Conservation (phyloP, 2,888 invertebrate species). For the Tuta absoluta region DNA sequence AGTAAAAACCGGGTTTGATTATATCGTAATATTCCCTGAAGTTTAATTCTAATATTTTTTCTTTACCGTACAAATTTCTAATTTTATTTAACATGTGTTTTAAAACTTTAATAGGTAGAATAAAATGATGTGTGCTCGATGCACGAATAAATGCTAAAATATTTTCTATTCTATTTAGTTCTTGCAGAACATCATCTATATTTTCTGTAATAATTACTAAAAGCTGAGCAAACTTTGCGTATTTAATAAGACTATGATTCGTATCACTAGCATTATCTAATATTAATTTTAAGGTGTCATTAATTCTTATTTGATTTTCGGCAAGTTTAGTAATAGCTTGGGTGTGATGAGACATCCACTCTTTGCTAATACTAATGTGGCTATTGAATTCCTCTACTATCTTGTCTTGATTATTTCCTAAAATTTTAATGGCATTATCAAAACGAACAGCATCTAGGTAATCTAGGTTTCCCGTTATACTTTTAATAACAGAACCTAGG, state of each 20-base stretch:
- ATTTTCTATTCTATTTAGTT: no score
- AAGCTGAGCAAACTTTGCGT: no score
- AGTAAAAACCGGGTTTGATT: neutral
- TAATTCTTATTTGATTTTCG: neutral
- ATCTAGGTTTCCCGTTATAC: neutral
- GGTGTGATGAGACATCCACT: neutral
- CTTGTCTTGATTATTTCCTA: neutral
- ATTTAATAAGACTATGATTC: no score
- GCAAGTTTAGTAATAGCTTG: neutral
- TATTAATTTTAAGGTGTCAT: neutral
- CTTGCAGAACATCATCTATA: no score
- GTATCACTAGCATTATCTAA: no score
- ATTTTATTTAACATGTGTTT: no score
- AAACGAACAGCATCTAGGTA: neutral
- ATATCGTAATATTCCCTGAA: neutral
- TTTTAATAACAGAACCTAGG: constrained; percentile 1
- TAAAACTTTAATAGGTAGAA: no score
- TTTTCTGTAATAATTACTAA: no score
- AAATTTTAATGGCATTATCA: constrained; percentile 1
- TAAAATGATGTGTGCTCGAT: no score
- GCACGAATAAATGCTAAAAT: no score
- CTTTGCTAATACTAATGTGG: neutral
- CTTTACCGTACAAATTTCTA: no score
- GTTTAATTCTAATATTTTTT: no score
- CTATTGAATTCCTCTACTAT: neutral